phyloP scores from a whole-genome alignment of 1,140 invertebrate genomes.

The Subanguina moxae region DNA sequence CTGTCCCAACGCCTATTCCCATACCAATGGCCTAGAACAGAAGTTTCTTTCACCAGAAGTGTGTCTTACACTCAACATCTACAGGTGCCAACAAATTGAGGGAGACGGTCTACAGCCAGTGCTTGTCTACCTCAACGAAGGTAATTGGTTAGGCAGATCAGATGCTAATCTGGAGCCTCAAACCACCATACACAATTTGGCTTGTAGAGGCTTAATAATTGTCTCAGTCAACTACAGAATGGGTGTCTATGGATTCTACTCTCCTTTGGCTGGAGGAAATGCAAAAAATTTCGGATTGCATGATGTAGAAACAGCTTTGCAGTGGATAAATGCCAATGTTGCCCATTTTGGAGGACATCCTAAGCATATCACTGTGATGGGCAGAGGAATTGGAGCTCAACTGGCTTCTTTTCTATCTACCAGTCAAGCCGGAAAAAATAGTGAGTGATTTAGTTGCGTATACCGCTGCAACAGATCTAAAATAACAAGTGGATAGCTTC shows the following conservation, averaged over 20 bases:
- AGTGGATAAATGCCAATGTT: constrained; percentile 23
- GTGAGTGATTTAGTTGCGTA: constrained; percentile 5
- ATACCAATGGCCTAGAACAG: neutral
- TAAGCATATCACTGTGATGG: constrained; percentile 24
- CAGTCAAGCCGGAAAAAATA: constrained; percentile 1
- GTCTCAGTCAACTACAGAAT: constrained; percentile 24
- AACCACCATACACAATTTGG: constrained; percentile 12
- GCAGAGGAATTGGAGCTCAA: constrained; percentile 12
- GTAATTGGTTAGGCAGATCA: constrained; percentile 18
- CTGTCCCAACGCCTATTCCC: constrained; percentile 19
- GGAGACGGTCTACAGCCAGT: constrained; percentile 12
- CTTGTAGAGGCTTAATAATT: constrained; percentile 24
- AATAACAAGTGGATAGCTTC: too few relatives aligned
- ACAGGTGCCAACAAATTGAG: constrained; percentile 7
- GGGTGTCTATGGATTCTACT: constrained; percentile 12
- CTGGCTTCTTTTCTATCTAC: constrained; percentile 12
- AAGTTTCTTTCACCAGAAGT: constrained; percentile 7
- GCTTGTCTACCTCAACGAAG: constrained; percentile 15
- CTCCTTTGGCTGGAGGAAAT: neutral
- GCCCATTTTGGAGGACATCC: constrained; percentile 17
- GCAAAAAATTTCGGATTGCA: constrained; percentile 15
- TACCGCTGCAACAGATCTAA: too few relatives aligned
- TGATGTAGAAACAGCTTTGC: constrained; percentile 19
- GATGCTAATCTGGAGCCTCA: constrained; percentile 23
- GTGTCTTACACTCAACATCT: constrained; percentile 28